phyloP scores from a whole-genome alignment of 2,797 vertebrate genomes.

The Sphenodon punctatus region DNA sequence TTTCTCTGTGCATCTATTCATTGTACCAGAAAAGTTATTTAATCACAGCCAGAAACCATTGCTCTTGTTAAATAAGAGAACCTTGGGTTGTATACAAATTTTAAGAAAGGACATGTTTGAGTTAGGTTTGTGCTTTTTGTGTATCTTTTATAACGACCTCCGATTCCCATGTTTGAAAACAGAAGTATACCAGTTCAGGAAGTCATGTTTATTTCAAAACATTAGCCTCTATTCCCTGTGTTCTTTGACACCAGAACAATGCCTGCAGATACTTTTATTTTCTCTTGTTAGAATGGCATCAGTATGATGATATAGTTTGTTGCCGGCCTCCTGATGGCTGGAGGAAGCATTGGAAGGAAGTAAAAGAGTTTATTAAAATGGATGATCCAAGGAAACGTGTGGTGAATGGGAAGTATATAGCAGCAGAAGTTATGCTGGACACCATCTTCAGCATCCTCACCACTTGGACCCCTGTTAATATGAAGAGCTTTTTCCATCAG shows the following conservation, averaged over 20 bases:
- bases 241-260: neutral
- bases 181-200: neutral
- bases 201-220: neutral
- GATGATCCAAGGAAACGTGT: conserved; percentile 17
- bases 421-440: conserved; percentile 81
- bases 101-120: neutral
- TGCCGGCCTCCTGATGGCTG: neutral
- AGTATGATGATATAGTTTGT: conserved; percentile 94
- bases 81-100: neutral
- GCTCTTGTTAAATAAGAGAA: neutral
- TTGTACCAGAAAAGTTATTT: too few species aligned
- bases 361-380: too few species aligned
- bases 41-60: too few species aligned
- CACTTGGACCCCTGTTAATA: conserved; percentile 76
- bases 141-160: neutral
- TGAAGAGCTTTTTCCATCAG: conserved; percentile 80
- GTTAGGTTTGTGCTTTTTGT: neutral
- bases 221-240: neutral
- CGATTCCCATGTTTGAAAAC: neutral
- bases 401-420: conserved; percentile 78
- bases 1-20: neutral
- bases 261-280: neutral
- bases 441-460: conserved; percentile 84
- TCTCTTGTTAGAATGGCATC: conserved; percentile 86
- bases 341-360: fast-evolving